Base-by-base conservation (phyloP, 2,113 vertebrate genomes). In the Tauraco erythrolophus region DNA sequence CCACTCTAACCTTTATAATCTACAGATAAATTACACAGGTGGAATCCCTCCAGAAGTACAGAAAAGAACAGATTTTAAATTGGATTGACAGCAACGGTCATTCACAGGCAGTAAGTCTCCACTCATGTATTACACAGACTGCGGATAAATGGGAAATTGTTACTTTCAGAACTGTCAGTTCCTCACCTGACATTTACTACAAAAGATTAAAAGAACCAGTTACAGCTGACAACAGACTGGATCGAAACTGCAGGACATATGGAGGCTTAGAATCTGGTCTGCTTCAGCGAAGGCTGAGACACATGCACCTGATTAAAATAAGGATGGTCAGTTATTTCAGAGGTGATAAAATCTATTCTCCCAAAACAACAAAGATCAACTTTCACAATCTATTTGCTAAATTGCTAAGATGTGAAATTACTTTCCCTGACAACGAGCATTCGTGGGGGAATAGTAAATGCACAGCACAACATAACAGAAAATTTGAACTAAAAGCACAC, bases 141-240 rank as follows among this genome's bases (percentile, higher is more conserved):
- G 41, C 6, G 85, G 90, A 48, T 94, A 94, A 97, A 84, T 37
- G 71, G 91, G 84, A 94, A 97, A 96, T 62, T 48, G 54, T 57
- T 82, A 61, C 96, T 92, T 91, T 85, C 17, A 4, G 72, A 66
- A 48, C 88, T 82, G 92, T 64, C 95, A 94, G 65, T 37, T 58
- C 86, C 77, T 93, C 89, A 78, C 86, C 72, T 94, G 88, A 96
- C 87, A 95, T 76, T 87, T 83, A 71, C 85, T 75, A 84, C 65
- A 88, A 68, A 54, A 94, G 70, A 84, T 25, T 15, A 72, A 97
- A 95, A 85, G 93, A 77, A 35, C 78, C 84, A 76, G 62, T 88
- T 91, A 45, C 60, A 91, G 93, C 72, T 82, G 96, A 83, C 96
- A 95, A 70, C 57, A 84, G 68, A 8, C 70, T 39, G 78, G 82